These are phyloP conservation scores for Cyrtonyx montezumae DNA, from an alignment of 2,113 vertebrate genomes.

Conservation along the genomic window DNA sequence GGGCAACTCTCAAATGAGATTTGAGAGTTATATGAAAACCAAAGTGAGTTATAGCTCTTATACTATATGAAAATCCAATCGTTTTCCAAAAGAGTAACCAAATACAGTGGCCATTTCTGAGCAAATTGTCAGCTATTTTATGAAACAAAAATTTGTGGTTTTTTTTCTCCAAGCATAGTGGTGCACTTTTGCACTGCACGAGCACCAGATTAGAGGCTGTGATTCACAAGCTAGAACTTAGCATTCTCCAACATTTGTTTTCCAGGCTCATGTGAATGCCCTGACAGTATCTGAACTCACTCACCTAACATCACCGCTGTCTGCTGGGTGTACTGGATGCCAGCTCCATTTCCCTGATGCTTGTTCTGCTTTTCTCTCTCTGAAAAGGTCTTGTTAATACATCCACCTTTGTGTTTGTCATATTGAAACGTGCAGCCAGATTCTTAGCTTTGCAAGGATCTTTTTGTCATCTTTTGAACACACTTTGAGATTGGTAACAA, in stretches of 20 bases:
- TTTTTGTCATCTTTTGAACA: conserved; percentile 51
- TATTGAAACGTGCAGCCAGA: conserved; percentile 27
- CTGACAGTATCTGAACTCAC: background rate
- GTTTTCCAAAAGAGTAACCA: background rate
- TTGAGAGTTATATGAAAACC: background rate
- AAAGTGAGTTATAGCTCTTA: background rate
- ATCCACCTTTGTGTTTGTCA: conserved; percentile 28
- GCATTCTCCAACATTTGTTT: background rate
- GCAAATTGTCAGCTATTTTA: background rate
- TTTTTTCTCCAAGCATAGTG: accelerated
- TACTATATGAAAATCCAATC: background rate
- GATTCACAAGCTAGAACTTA: background rate
- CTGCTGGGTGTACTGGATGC: background rate
- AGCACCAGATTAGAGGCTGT: background rate
- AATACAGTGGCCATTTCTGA: background rate
- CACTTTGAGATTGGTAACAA: conserved; percentile 1
- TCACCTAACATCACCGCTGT: background rate
- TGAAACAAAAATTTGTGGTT: background rate
- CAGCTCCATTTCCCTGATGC: background rate
- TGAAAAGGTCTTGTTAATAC: conserved; percentile 22
- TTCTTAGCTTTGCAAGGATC: background rate
- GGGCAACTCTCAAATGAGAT: background rate
- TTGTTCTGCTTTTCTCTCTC: conserved; percentile 24
- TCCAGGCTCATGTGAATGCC: background rate
- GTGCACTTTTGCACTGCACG: background rate